A percentile compares a stretch with the other conserved stretches of the same genome.
Conservation (phyloP, 2,888 invertebrate species). For the Pristionchus mayeri region DNA sequence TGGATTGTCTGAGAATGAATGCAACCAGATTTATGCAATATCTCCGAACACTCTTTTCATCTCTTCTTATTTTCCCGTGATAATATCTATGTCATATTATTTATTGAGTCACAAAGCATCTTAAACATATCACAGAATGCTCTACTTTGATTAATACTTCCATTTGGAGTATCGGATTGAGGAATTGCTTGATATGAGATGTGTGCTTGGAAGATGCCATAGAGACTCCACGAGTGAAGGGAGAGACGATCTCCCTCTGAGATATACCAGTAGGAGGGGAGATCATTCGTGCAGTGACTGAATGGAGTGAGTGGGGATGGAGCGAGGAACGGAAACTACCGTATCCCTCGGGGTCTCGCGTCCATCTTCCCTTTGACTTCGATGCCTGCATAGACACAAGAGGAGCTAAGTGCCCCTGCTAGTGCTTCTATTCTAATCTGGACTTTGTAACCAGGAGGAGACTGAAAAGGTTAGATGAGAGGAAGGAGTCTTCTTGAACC, state of each 20-base stretch:
- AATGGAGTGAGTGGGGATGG: not conserved
- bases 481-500: no score
- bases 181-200: slow-evolving; percentile 30
- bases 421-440: not conserved
- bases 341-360: slow-evolving; percentile 32
- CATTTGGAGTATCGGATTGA: slow-evolving; percentile 11
- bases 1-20: not conserved
- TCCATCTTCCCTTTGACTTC: slow-evolving; percentile 22
- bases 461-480: not conserved
- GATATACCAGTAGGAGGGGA: slow-evolving; percentile 1
- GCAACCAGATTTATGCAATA: no score
- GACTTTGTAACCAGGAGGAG: not conserved
- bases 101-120: not conserved
- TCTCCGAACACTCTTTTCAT: no score
- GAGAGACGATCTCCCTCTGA: slow-evolving; percentile 6
- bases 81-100: not conserved
- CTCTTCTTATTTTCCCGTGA: not conserved
- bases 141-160: not conserved
- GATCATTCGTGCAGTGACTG: slow-evolving; percentile 21
- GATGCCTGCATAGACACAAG: slow-evolving; percentile 28
- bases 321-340: not conserved
- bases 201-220: slow-evolving; percentile 4
- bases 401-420: slow-evolving; percentile 2
- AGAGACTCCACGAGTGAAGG: slow-evolving; percentile 34
- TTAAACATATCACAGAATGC: slow-evolving; percentile 6